phyloP scores from a whole-genome alignment of 2,888 invertebrate species.

The Tholera decimalis region DNA sequence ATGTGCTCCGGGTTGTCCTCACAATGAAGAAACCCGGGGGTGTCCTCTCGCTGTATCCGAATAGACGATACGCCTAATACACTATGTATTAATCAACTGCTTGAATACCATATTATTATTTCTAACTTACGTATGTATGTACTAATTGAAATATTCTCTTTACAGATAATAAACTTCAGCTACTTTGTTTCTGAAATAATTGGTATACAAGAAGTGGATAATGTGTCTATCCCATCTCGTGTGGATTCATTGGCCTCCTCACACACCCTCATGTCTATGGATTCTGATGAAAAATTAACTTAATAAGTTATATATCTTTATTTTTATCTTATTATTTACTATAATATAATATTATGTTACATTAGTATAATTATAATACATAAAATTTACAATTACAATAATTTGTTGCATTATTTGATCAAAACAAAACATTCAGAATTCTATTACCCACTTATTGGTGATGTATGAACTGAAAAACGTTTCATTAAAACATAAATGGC shows the following conservation, averaged over 20 bases:
- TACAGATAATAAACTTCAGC: constrained; percentile 84
- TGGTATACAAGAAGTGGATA: constrained; percentile 86
- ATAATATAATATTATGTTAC: constrained; percentile 50
- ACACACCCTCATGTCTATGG: constrained; percentile 59
- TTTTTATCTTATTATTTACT: constrained; percentile 48
- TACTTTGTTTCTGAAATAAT: constrained; percentile 86
- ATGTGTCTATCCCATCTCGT: constrained; percentile 73
- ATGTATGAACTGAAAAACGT: constrained; percentile 22
- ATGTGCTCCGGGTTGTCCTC: too few relatives aligned
- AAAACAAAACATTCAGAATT: constrained; percentile 46
- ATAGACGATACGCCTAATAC: too few relatives aligned
- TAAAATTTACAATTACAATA: constrained; percentile 63
- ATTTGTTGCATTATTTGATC: constrained; percentile 58
- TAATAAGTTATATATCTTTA: constrained; percentile 58
- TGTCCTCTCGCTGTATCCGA: too few relatives aligned
- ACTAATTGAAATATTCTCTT: constrained; percentile 33
- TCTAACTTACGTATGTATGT: too few relatives aligned
- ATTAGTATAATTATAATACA: constrained; percentile 55
- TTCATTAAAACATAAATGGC: constrained; percentile 35
- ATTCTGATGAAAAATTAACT: constrained; percentile 65
- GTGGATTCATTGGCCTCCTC: constrained; percentile 70
- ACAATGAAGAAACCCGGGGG: too few relatives aligned
- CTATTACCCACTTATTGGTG: constrained; percentile 33
- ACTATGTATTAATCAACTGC: too few relatives aligned
- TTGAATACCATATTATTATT: not conserved